Percentiles rank a stretch among this genome's conserved stretches.
These are phyloP conservation scores for Eudasyphora cyanicolor DNA, from an alignment of 2,888 invertebrate genomes.

Conservation along the genomic window DNA sequence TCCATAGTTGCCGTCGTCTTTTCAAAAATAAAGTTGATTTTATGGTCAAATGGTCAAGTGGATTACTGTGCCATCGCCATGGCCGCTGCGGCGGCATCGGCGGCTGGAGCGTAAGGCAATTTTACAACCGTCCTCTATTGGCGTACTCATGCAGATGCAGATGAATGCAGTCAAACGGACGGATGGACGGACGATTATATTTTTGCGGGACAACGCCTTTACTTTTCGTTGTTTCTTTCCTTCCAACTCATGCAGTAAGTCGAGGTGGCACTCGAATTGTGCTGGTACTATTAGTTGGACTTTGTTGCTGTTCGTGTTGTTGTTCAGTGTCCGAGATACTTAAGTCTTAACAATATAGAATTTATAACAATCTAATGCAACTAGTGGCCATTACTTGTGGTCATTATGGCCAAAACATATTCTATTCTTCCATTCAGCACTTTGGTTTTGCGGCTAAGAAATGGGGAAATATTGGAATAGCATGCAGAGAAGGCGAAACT, in stretches of 20 bases:
- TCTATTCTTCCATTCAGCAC: constrained; percentile 6
- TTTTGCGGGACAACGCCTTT: constrained; percentile 65
- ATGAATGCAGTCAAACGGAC: not conserved
- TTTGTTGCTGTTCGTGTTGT: constrained; percentile 28
- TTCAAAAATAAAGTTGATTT: constrained; percentile 66
- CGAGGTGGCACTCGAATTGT: not conserved
- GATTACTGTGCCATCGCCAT: constrained; percentile 74
- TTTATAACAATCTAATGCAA: constrained; percentile 58
- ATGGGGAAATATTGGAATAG: not conserved
- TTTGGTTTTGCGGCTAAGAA: not conserved
- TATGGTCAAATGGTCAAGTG: constrained; percentile 78
- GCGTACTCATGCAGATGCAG: not conserved
- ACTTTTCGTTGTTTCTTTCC: constrained; percentile 50
- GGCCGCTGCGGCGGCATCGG: no score
- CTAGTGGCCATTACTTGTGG: constrained; percentile 57
- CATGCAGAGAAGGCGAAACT: constrained; percentile 32
- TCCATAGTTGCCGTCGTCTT: not conserved
- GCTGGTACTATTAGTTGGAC: not conserved
- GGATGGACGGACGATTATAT: not conserved
- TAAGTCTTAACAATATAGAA: constrained; percentile 61
- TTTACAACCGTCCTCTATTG: no score
- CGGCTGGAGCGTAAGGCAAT: no score
- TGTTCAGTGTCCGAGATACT: constrained; percentile 45
- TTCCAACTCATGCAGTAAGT: constrained; percentile 37
- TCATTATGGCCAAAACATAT: constrained; percentile 54